Evolutionary conservation across 92 coral and sea anemone species (phyloP), one percentile per base, ranked within the genome.

Genomic region (Paragorgia papillata): DNA sequence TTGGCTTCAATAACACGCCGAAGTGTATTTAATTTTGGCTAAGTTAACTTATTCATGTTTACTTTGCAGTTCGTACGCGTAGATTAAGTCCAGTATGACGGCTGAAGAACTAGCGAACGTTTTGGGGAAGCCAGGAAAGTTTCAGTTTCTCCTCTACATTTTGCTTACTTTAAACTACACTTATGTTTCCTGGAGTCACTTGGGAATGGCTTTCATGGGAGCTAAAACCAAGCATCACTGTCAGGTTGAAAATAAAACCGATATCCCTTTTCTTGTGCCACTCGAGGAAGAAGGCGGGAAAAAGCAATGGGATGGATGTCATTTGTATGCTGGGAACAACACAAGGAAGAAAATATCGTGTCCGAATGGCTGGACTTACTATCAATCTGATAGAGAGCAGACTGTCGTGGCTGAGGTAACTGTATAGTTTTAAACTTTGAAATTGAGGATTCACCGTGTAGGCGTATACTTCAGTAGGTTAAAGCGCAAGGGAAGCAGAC

Each of bases 211-310:
- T 18, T 68, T 68, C 26, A 44, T 68, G 32, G 75, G 58, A 18
- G 75, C 75, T 20, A 68, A 68, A 68, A 68, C 75, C n/a, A 68
- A 68, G 32, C 75, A 68, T 21, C 75, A 68, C 20, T 68, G 75
- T 27, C 12, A 7, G 1, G 58, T 68, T 1, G 43, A 32, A 28
- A 68, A 68, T 30, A 13, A 4, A 1, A 44, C 75, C 1, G 41
- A 68, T 22, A 30, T 68, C 48, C 4, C 9, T 31, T 24, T 30
- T 0, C 40, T 68, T 44, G 75, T 68, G 33, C 75, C 75, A 14
- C 57, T 68, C 9, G 40, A 44, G 1, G 13, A 49, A 12, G 46
- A 68, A 68, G 75, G 20, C 3, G 75, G 75, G 0, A 68, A 68
- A 53, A 49, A 8, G 33, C 24, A 25, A 49, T 44, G 75, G 75